Evolutionary conservation across 2,888 invertebrate species (phyloP), one percentile per base, ranked within the genome.

Genomic region (Mantis religiosa): DNA sequence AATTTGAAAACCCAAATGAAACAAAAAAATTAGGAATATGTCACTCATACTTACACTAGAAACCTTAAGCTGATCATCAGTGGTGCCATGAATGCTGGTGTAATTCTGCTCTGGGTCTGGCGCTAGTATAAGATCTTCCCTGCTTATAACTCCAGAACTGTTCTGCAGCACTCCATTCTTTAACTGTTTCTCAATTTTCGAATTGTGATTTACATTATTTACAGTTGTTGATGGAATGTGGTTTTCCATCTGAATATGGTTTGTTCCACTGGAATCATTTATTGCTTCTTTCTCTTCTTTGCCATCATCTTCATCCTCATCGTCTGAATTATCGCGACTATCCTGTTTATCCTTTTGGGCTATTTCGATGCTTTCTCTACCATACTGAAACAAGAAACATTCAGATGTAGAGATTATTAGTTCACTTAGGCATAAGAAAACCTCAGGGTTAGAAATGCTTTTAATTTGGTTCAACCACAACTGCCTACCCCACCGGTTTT

Each of bases 321-420:
- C 94, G 82, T 94, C 94, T 91, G 90, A 90, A 14, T 87, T 87
- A 54, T 89, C 94, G 94, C 91, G 93, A 93, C 89, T 95, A 92
- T 87, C 94, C 94, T 89, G 94, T 92, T 91, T 94, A 94, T 93
- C 94, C 95, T 20, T 90, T 87, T 90, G 90, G 27, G 95, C 95
- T 27, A 95, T 95, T 92, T 97, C 97, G 91, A 97, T 97, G 93
- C 97, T 97, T 92, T 96, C 96, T 90, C 97, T 94, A 88, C 98
- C 98, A 94, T 97, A 97, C 97, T 97, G 94, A 8, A 94, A 91
- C 86, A 25, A 71, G 20, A 71, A 41, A 41, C 12, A 41, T 41
- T 8, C 2, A 41, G 41, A 41, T 41, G 12, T 41, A 41, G 12
- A 12, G 9, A 41, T 41, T 12, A 41, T 12, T 12, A 41, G 9